Evolutionary conservation across 2,888 invertebrate genomes (phyloP), one percentile per base, ranked within the genome.

Genomic region (Panzeria rudis): DNA sequence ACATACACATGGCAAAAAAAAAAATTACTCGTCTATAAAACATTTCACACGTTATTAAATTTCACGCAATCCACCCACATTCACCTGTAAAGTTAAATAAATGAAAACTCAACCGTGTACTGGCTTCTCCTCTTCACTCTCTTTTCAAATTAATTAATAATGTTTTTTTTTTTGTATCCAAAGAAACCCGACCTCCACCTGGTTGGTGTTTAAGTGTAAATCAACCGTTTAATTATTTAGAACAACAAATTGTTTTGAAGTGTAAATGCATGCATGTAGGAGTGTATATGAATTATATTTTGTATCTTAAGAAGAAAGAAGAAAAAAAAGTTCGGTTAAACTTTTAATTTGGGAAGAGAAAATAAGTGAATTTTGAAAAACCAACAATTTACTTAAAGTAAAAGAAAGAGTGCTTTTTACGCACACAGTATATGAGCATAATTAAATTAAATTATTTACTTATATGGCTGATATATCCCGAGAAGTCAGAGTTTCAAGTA

Each of bases 151-250:
- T 52, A 66, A 59, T 69, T 62, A 62, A 68, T 68, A 78, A 50
- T n/a, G 47, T 61, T 64, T 54, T 71, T 13, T 50, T 20, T 54
- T 32, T n/a, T 0, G 17, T 59, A 59, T n/a, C 59, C 35, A 17
- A 59, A 35, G 59, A 9, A 38, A 69, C 62, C 29, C 72, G 15
- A 62, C 61, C 52, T 47, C 47, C 66, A 64, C 61, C 76, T 80
- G 59, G 6, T 35, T 15, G 64, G 9, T 72, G 54, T 54, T 72
- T 32, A 44, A 76, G 71, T 66, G 71, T 80, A 80, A 84, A 76
- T 84, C 80, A 84, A 81, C 68, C 68, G 68, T 77, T 68, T 73
- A 84, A 84, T 81, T 81, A 77, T 81, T 81, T 77, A 72, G 66
- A 71, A 73, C 72, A 77, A 73, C 72, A 81, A 81, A 56, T 76